Evolutionary conservation across 37 sponge, comb jelly and placozoan species (phyloP), one percentile per base, ranked within the genome.

Genomic region (Diacarnus erythraeanus): DNA sequence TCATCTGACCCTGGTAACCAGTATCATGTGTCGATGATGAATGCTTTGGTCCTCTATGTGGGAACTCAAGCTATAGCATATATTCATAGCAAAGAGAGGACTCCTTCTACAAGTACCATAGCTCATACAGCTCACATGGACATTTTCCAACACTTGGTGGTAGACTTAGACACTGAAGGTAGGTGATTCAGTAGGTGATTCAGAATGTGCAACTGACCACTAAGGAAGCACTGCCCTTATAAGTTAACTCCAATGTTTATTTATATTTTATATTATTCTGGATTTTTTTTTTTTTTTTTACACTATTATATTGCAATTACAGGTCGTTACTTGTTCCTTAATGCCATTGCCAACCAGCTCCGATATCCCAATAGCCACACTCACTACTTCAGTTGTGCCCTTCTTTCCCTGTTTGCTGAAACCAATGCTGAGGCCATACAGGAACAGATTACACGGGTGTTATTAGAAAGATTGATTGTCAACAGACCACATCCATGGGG

Each of bases 401-500:
- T 99, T 17, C 88, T 99, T 39, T 87, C 98, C 31, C 83, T 99
- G 31, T 99, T 99, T 71, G 63, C 91, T 26, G 94, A 93, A 77
- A 92, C 95, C 29, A 94, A 94, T 73, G 87, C 83, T 57, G 99
- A 99, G 69, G 93, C 93, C 39, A 89, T 99, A 10, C 95, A 96
- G 75, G 99, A 99, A 57, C 99, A 99, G 80, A 92, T 99, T 67
- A 99, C 99, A 34, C 95, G 97, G 58, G 97, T 99, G 18, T 77
- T 99, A 68, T 79, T 99, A 82, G 99, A 99, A 71, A 80, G 99
- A 44, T 64, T 99, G 77, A 96, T 96, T 38, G 99, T 94, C 63
- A 94, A 99, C 79, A 57, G 99, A 34, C 99, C 99, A 21, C 99
- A 99, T 68, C 99, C 99, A 23, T 99, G 99, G 99, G 99, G 99